Evolutionary conservation across 2,797 vertebrate species (phyloP).

Genomic region (Acanthurus leucopareius): DNA sequence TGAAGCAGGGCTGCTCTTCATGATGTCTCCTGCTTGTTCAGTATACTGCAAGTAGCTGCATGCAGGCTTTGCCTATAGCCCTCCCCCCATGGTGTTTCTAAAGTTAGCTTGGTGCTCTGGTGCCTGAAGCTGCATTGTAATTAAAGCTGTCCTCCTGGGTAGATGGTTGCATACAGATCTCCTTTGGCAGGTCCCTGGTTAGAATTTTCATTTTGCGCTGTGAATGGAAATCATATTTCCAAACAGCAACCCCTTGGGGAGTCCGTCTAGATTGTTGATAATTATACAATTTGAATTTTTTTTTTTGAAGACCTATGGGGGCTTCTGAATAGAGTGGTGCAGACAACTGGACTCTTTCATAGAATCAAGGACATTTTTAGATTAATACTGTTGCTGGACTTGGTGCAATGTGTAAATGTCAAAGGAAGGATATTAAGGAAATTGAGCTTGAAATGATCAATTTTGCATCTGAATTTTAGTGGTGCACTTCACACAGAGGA

Average conservation of each 20-base stretch:
- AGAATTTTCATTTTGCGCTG: conserved; percentile 26
- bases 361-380: background rate
- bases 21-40: background rate
- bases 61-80: conserved; percentile 40
- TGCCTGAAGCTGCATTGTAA: conserved; percentile 73
- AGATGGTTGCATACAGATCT: conserved; percentile 48
- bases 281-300: background rate
- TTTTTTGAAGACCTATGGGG: background rate
- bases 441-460: background rate
- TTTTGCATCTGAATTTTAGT: background rate
- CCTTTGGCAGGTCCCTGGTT: conserved; percentile 44
- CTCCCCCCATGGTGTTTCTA: conserved; percentile 44
- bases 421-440: background rate
- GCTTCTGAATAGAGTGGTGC: background rate
- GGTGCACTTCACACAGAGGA: background rate
- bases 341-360: background rate
- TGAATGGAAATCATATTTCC: conserved; percentile 27
- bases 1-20: background rate
- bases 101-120: conserved; percentile 58
- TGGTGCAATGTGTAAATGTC: background rate
- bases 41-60: conserved; percentile 32
- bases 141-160: conserved; percentile 71
- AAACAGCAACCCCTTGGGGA: conserved; percentile 23
- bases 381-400: background rate
- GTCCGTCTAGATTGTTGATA: background rate